Evolutionary conservation across 2,888 invertebrate genomes (phyloP), one percentile per base, ranked within the genome.

Genomic region (Sussaba pulchella): DNA sequence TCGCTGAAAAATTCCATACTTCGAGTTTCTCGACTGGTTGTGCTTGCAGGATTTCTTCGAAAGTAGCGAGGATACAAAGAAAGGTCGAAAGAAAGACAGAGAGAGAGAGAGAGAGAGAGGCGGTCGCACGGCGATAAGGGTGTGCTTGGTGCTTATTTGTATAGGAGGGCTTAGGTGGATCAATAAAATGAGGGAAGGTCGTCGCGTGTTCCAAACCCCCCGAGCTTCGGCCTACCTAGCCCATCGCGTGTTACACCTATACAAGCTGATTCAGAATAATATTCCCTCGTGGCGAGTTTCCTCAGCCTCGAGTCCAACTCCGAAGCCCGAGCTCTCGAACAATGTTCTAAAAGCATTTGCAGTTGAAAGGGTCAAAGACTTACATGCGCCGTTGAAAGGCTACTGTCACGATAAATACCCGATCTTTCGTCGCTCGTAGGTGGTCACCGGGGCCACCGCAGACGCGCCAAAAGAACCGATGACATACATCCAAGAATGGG

Each of bases 161-260:
- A 89, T 87, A 88, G 89, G 85, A 87, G 85, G 87, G 85, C 50
- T 79, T 81, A 79, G n/a, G 31, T 80, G 89, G 91, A 91, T 91
- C 91, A 88, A 91, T 91, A 91, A 89, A 91, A 90, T 88, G 87
- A 90, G 90, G 91, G 89, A 90, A 88, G 90, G 86, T 88, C 89
- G 88, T 91, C 88, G 90, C 91, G 89, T 90, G 91, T 87, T 86
- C 86, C 57, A 80, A 82, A 85, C 87, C 90, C 87, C 85, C 87
- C 85, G 87, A 85, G 86, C 87, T 86, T 85, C 85, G 83, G 83
- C 87, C 87, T 85, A 87, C 87, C 87, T 66, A 64, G 63, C 82
- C 54, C 67, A 81, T 78, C 74, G 77, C 81, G 81, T 74, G 81
- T 71, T 78, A 78, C 78, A 81, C 74, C 70, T 78, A 54, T 57